Evolutionary conservation across 1,140 invertebrate genomes (phyloP).

Genomic region (Drosophila ambigua): DNA sequence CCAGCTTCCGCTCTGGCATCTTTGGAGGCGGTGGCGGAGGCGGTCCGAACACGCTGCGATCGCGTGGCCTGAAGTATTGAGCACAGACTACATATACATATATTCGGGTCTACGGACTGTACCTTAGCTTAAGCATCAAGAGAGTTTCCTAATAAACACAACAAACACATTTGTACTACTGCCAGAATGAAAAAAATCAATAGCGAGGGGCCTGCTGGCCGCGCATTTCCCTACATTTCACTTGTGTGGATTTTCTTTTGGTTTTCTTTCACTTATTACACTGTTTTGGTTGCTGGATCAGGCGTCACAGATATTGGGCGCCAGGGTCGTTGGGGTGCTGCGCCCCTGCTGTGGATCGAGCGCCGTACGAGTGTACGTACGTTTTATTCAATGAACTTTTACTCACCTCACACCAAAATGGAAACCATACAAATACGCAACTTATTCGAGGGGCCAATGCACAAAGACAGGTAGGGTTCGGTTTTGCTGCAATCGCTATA

Average conservation of each 20-base stretch:
- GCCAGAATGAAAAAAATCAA: slow-evolving; percentile 11
- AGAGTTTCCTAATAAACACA: background rate
- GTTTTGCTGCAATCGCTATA: slow-evolving; percentile 53
- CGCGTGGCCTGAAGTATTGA: slow-evolving; percentile 80
- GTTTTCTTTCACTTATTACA: slow-evolving; percentile 2
- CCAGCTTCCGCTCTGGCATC: slow-evolving; percentile 15
- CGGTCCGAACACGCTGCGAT: slow-evolving; percentile 62
- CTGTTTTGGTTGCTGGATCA: background rate
- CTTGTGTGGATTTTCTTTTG: background rate
- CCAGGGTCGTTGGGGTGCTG: too few species aligned
- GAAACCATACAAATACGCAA: slow-evolving; percentile 69
- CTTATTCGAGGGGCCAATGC: slow-evolving; percentile 64
- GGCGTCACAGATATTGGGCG: too few species aligned
- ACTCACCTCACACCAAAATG: slow-evolving; percentile 48
- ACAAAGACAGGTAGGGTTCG: slow-evolving; percentile 64
- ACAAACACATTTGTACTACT: too few species aligned
- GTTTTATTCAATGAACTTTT: slow-evolving; percentile 71
- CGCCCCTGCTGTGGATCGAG: too few species aligned
- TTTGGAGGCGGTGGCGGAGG: slow-evolving; percentile 33
- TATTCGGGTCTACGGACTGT: slow-evolving; percentile 25
- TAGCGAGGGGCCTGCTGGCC: background rate
- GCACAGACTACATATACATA: slow-evolving; percentile 12
- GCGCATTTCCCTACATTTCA: background rate
- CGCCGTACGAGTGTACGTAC: slow-evolving; percentile 28
- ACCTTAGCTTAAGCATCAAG: background rate